Base-by-base conservation (phyloP, 2,888 invertebrate species). In the Nomada flava region DNA sequence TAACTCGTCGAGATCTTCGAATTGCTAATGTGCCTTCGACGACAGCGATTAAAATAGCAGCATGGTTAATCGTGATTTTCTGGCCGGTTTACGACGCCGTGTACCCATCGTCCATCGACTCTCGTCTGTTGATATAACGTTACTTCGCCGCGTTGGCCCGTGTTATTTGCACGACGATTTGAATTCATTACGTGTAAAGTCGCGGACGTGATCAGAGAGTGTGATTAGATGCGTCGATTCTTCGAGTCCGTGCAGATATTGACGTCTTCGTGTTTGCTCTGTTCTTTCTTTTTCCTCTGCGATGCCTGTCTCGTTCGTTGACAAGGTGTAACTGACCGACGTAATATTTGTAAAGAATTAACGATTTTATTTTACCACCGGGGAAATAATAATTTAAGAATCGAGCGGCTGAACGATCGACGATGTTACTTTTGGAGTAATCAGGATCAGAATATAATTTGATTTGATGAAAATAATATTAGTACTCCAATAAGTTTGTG, bases 111-210 rank as follows among this genome's bases (percentile, higher is more conserved):
- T 36, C 26, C 69, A 47, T n/a, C 20, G 59, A 1, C 52, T 62
- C 23, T 29, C 50, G 18, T 55, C 60, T 64, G 20, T 73, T 73
- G 78, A 65, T 52, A 79, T 52, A 81, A 70, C 79, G 64, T 53
- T 69, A 44, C 69, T 70, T 9, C 53, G 10, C 26, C 57, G 26
- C 57, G 71, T 52, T 62, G n/a, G 62, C 15, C 67, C 73, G 62
- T 69, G 72, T 76, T 83, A 77, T 77, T 77, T 73, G 65, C 65
- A n/a, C 52, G 53, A 52, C 64, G 70, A 83, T 83, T 83, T 81
- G 70, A 83, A 83, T 83, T 83, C 81, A 67, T 80, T 83, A 74
- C 77, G 69, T 73, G 81, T 74, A 29, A 70, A 70, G 55, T 69
- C 69, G 65, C 65, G 29, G 60, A 81, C 79, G 83, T 77, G 81